phyloP scores from a whole-genome alignment of 1,140 invertebrate genomes.

The Drosophila chauvacae region DNA sequence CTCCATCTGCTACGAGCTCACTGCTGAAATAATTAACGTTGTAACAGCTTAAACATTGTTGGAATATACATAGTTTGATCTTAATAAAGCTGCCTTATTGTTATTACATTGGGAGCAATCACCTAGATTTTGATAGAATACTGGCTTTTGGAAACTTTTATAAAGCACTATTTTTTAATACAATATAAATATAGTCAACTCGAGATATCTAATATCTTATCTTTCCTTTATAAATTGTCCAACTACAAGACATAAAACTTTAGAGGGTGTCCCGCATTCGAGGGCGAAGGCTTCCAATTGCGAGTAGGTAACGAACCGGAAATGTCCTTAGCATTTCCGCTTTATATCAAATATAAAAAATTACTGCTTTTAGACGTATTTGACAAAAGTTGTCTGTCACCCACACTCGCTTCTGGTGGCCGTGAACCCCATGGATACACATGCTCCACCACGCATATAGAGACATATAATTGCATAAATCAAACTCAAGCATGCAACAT shows the following conservation, averaged over 20 bases:
- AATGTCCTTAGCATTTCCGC: conserved; percentile 75
- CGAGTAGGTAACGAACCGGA: conserved; percentile 72
- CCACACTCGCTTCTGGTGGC: conserved; percentile 17
- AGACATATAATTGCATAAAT: conserved; percentile 83
- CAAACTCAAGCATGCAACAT: conserved; percentile 83
- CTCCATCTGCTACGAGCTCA: neutral
- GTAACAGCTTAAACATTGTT: neutral
- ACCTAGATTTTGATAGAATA: neutral
- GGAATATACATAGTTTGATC: neutral
- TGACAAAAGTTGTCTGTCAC: conserved; percentile 80
- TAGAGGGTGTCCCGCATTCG: conserved; percentile 3
- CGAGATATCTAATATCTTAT: too few species aligned
- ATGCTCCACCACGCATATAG: conserved; percentile 40
- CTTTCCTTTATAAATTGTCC: neutral
- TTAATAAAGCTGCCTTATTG: neutral
- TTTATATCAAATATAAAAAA: conserved; percentile 80
- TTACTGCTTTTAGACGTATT: conserved; percentile 79
- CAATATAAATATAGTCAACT: too few species aligned
- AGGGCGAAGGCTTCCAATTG: neutral
- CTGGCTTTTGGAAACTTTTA: too few species aligned
- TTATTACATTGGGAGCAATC: neutral
- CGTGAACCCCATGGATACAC: conserved; percentile 18
- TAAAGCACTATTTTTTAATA: too few species aligned
- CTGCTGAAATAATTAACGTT: neutral
- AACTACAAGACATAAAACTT: neutral